A percentile compares a stretch with the other conserved stretches of the same genome.
phyloP scores from a whole-genome alignment of 2,888 invertebrate species.

The Drosophila macrospina region DNA sequence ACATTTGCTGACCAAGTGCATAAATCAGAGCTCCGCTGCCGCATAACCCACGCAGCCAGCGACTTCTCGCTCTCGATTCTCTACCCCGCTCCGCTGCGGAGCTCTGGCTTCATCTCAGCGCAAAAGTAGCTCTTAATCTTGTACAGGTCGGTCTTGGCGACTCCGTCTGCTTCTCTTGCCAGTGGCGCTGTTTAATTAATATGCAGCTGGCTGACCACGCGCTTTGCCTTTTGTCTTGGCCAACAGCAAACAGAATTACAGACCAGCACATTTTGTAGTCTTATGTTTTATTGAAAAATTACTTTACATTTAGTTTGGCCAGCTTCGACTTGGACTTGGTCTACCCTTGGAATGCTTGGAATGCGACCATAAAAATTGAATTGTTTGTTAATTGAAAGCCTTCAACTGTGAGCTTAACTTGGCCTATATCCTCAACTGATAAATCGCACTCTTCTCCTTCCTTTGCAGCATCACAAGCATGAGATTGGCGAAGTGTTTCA shows the following conservation, averaged over 20 bases:
- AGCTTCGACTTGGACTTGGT: constrained; percentile 36
- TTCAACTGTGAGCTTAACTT: neutral
- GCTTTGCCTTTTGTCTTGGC: constrained; percentile 56
- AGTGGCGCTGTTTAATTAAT: constrained; percentile 66
- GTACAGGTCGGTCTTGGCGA: neutral
- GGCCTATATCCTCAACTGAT: constrained; percentile 12
- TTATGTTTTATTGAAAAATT: constrained; percentile 46
- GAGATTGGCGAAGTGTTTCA: constrained; percentile 95
- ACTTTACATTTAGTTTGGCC: constrained; percentile 56
- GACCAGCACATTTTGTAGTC: constrained; percentile 27
- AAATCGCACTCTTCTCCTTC: neutral
- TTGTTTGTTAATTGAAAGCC: constrained; percentile 42
- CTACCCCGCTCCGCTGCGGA: neutral
- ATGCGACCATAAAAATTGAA: constrained; percentile 54
- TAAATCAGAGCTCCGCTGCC: constrained; percentile 68
- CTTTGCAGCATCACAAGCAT: constrained; percentile 68
- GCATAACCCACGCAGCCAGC: constrained; percentile 56
- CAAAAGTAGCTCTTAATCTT: constrained; percentile 18
- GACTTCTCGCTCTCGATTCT: constrained; percentile 1
- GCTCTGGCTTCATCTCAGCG: neutral
- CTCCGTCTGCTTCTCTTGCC: constrained; percentile 19
- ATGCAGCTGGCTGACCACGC: constrained; percentile 64
- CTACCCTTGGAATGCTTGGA: constrained; percentile 57
- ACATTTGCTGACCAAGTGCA: constrained; percentile 71
- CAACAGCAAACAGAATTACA: constrained; percentile 30